Evolutionary conservation across 2,888 invertebrate species (phyloP).

Genomic region (Megastigmus dorsalis): DNA sequence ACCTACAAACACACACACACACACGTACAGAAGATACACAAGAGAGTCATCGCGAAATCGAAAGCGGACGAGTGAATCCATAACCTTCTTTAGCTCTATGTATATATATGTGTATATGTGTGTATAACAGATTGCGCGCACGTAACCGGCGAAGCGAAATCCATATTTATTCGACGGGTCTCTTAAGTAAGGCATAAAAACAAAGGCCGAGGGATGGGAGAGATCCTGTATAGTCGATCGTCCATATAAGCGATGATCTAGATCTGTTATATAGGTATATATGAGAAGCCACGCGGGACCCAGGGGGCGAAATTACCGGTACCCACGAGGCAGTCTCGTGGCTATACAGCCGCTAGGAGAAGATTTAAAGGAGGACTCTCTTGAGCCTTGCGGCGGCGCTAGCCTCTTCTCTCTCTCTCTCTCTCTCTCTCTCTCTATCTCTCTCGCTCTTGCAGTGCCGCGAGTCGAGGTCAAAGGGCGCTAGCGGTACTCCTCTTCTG

Average conservation of each 20-base stretch:
- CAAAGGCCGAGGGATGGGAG: too few relatives aligned
- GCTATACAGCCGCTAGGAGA: neutral
- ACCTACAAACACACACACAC: too few relatives aligned
- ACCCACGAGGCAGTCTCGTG: slow-evolving; percentile 28
- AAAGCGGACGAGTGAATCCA: slow-evolving; percentile 34
- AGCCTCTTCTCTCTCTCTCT: slow-evolving; percentile 6
- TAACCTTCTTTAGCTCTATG: neutral
- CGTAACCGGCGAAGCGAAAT: neutral
- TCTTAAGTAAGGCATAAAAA: slow-evolving; percentile 25
- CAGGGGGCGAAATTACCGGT: slow-evolving; percentile 56
- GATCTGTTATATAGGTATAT: slow-evolving; percentile 7
- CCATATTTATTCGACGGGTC: neutral
- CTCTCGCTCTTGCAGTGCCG: too few relatives aligned
- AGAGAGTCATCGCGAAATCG: slow-evolving; percentile 32
- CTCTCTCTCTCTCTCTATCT: slow-evolving; percentile 58
- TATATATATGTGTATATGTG: too few relatives aligned
- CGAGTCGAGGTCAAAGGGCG: slow-evolving; percentile 72
- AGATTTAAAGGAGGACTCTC: slow-evolving; percentile 25
- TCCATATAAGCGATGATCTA: slow-evolving; percentile 30
- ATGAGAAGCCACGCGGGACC: slow-evolving; percentile 9
- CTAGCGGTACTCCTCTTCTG: slow-evolving; percentile 72
- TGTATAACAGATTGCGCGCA: too few relatives aligned
- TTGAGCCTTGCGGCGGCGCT: slow-evolving; percentile 7
- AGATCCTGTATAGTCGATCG: too few relatives aligned
- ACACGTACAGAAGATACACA: too few relatives aligned